These are phyloP conservation scores for Trichonephila clavata DNA, from an alignment of 1,140 invertebrate genomes.

Conservation along the genomic window DNA sequence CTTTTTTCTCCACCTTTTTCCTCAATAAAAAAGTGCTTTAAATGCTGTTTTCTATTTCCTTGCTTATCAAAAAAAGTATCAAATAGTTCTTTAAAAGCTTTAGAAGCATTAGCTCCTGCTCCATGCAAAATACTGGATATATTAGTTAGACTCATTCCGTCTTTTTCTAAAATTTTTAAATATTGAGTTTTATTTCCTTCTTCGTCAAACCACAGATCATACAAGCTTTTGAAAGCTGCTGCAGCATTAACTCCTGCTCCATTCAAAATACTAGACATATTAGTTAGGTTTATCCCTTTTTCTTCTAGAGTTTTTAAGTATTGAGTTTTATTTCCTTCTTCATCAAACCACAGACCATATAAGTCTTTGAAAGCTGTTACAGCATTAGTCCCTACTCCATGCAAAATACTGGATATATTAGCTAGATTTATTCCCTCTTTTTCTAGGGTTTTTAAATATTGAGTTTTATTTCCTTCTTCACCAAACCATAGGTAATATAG, in stretches of 20 bases:
- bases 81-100: conserved; percentile 56
- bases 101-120: background rate
- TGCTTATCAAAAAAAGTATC: conserved; percentile 5
- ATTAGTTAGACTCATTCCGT: background rate
- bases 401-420: conserved; percentile 39
- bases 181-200: conserved; percentile 47
- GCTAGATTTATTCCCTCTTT: conserved; percentile 12
- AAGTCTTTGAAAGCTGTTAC: conserved; percentile 23
- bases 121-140: conserved; percentile 49
- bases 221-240: background rate
- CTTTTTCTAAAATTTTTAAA: conserved; percentile 45
- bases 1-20: conserved; percentile 18
- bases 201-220: conserved; percentile 42
- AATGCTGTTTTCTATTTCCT: conserved; percentile 51
- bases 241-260: background rate
- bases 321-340: conserved; percentile 36
- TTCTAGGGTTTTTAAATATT: conserved; percentile 34
- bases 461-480: conserved; percentile 40
- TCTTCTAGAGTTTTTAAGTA: conserved; percentile 52
- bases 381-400: conserved; percentile 25
- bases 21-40: conserved; percentile 27
- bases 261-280: conserved; percentile 46
- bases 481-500: conserved; percentile 43
- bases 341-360: conserved; percentile 40
- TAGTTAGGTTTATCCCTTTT: background rate